These are phyloP conservation scores for Propithecus perrieri DNA, from an alignment of 2,797 vertebrate species.

Conservation along the genomic window DNA sequence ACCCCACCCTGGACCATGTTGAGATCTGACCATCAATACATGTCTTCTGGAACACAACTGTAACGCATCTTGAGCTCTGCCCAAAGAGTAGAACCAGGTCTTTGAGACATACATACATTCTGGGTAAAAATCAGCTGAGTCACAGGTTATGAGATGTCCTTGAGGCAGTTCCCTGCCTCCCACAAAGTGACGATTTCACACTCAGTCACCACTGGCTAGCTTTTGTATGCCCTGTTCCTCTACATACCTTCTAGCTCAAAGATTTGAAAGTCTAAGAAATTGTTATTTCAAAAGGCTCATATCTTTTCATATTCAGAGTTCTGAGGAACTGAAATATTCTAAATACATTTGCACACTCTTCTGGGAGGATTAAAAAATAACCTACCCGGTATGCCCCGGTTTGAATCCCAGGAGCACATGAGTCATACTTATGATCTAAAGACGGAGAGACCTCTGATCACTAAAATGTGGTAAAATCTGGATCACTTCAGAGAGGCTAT, in stretches of 20 bases:
- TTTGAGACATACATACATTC: background rate
- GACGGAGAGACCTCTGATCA: background rate
- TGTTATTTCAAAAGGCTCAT: constrained; percentile 13
- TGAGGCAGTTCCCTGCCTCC: background rate
- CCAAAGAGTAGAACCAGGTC: constrained; percentile 22
- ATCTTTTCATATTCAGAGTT: constrained; percentile 31
- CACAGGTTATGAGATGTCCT: background rate
- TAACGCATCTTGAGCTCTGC: constrained; percentile 27
- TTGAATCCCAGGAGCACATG: background rate
- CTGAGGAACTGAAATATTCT: constrained; percentile 25
- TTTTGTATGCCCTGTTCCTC: background rate
- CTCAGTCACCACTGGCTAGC: background rate
- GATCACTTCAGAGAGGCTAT: background rate
- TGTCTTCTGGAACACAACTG: background rate
- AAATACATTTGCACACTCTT: constrained; percentile 9
- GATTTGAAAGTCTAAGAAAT: constrained; percentile 37
- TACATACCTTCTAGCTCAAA: background rate
- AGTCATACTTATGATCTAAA: constrained; percentile 1
- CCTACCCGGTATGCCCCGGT: background rate
- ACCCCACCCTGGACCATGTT: background rate
- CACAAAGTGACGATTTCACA: background rate
- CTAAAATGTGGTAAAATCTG: background rate
- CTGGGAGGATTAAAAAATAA: constrained; percentile 9
- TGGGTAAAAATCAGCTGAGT: constrained; percentile 37
- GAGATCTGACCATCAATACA: constrained; percentile 26